Base-by-base conservation (phyloP, 2,888 invertebrate species). In the Hirudinaria manillensis region DNA sequence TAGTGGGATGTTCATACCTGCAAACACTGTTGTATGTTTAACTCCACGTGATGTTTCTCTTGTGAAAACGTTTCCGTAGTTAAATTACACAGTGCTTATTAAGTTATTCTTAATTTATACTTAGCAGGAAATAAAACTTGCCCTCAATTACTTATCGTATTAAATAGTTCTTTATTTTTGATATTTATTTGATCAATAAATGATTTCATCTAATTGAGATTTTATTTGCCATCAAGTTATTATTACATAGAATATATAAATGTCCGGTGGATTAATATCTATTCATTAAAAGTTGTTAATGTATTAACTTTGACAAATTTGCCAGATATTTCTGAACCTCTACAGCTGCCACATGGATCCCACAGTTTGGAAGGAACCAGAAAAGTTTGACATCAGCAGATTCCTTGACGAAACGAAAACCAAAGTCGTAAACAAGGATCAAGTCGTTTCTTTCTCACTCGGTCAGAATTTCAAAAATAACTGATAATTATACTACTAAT, bases 11-110 rank as follows among this genome's bases (percentile, higher is more conserved):
- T 77, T 77, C 72, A 80, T 83, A 55, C 80, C 79, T 19, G 77
- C 79, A 24, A 78, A 81, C 45, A 82, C 82, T 7, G 75, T 82
- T 4, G 81, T 83, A 19, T 45, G 45, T 45, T 7, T 6, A 6
- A 7, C 45, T 6, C 16, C 10, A 16, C 13, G 16, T 7, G 36
- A 36, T 10, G 13, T 45, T 10, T 45, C 13, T 45, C 45, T 1
- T 45, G n/a, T n/a, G n/a, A n/a, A n/a, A n/a, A n/a, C n/a, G n/a
- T n/a, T n/a, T n/a, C n/a, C n/a, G n/a, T n/a, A n/a, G 32, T 32
- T 21, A 75, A 75, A 21, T 6, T 75, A 29, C 29, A 72, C 75
- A 72, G 72, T 70, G 75, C 65, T 6, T 61, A 75, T 56, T 70
- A 70, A 65, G 72, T 72, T 65, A 19, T 3, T 19, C 32, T 34